phyloP scores from a whole-genome alignment of 2,113 vertebrate species.

The Rattus norvegicus region GRCr8 NC_086020.1:110767001-110767500 shows the following conservation, averaged over 20 bases:
- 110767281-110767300: background rate
- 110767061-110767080: background rate
- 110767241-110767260: background rate
- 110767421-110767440: background rate
- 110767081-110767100: background rate
- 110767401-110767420: background rate
- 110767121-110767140: background rate
- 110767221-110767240: background rate
- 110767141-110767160: background rate
- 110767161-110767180: background rate
- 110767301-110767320: background rate
- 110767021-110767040: background rate
- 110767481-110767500: background rate
- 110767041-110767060: background rate
- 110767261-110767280: background rate
- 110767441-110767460: background rate
- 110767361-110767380: background rate
- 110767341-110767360: background rate
- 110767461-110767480: background rate
- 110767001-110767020: conserved; percentile 58
- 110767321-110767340: background rate
- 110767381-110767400: background rate
- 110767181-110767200: background rate
- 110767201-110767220: background rate
- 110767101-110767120: background rate